Percentiles rank a stretch among this genome's conserved stretches.
Evolutionary conservation across 2,797 vertebrate genomes (phyloP).

Genomic region (Chelidonichthys spinosus): DNA sequence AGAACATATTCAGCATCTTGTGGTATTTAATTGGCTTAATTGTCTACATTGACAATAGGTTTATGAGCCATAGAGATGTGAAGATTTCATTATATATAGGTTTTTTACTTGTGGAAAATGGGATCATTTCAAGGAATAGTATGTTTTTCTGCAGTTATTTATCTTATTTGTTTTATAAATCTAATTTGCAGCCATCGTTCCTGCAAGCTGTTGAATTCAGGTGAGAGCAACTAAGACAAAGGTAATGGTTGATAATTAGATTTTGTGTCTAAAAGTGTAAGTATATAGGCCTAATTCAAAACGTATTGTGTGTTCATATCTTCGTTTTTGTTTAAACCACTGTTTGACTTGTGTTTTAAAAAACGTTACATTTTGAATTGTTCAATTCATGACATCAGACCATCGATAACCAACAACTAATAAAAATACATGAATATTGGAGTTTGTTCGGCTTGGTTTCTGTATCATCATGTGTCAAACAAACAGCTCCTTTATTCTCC

Average conservation of each 20-base stretch:
- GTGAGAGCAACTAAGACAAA: background rate
- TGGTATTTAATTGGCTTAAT: constrained; percentile 21
- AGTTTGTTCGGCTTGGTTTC: background rate
- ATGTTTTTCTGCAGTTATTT: constrained; percentile 19
- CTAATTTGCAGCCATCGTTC: background rate
- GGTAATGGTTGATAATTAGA: background rate
- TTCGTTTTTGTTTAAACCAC: constrained; percentile 7
- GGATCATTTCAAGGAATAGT: constrained; percentile 2
- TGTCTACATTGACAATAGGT: constrained; percentile 36
- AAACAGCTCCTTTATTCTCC: constrained; percentile 4
- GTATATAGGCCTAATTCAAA: constrained; percentile 1
- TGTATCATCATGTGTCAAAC: background rate
- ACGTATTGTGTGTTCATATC: background rate
- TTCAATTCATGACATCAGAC: constrained; percentile 1
- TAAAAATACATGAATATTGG: constrained; percentile 8
- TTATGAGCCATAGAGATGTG: constrained; percentile 44
- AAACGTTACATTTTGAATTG: background rate
- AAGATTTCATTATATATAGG: constrained; percentile 30
- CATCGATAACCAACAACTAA: background rate
- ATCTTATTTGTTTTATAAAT: background rate
- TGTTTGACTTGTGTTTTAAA: background rate
- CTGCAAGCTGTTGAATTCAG: background rate
- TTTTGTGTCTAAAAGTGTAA: background rate
- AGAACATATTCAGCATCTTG: constrained; percentile 29
- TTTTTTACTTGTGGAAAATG: constrained; percentile 8